Base-by-base conservation (phyloP, 2,888 invertebrate species). In the Sinodicranocentrus sp. region DNA sequence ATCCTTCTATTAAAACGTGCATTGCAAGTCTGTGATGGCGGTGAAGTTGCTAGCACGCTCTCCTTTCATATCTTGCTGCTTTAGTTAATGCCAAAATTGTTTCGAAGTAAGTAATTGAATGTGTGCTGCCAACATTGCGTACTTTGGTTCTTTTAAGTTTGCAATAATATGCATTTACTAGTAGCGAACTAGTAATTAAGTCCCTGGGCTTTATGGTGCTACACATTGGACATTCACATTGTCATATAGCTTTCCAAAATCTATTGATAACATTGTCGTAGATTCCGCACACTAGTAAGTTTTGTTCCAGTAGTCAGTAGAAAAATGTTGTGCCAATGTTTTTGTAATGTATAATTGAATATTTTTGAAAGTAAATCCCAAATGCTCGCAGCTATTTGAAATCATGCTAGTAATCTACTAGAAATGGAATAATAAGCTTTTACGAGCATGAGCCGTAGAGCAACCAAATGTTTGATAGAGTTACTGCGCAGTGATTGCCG, bases 131-230 rank as follows among this genome's bases (percentile, higher is more conserved):
- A 79, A 73, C 19, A 70, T 79, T 79, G 70, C 15, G 25, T 63
- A 39, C 17, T 28, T 72, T 48, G 26, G 52, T 65, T 73, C 73
- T 59, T 52, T 39, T 70, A 39, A 54, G 52, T 43, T 82, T 82
- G 76, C 76, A 82, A 76, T 76, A 23, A 52, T 23, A 25, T 43
- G 43, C 15, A 19, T 25, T 44, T 54, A 44, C 63, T 70, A 57
- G 67, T 80, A 17, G 28, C 70, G 57, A n/a, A 15, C 65, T 76
- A 68, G 71, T 71, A 70, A 67, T 48, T 75, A 52, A 54, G 57
- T 73, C 63, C 68, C 33, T 82, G 82, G 82, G 82, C 82, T 82
- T 82, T 63, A 63, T 82, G 82, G 82, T 82, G 82, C 82, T 82
- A 82, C 82, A 70, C 33, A 52, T 70, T 71, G 68, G 57, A 70